Conservation (phyloP, 2,113 vertebrate genomes). For the Sarotherodon lohbergeri region DNA sequence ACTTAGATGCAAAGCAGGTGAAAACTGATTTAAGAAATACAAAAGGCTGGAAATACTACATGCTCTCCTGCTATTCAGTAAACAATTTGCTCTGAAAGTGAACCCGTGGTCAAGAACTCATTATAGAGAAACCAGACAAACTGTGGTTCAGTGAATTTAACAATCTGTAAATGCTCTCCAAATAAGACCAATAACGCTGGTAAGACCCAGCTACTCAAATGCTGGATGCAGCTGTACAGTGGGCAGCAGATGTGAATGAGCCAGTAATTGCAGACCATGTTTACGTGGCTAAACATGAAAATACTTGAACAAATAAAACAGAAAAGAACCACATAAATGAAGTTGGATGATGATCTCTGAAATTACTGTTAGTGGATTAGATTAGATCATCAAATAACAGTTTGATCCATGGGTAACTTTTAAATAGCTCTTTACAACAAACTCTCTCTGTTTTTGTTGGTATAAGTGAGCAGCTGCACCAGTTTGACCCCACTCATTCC, state of each 20-base stretch:
- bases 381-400: neutral
- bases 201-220: neutral
- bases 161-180: neutral
- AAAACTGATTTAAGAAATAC: neutral
- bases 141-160: neutral
- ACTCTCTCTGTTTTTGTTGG: neutral
- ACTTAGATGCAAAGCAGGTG: neutral
- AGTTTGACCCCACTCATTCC: neutral
- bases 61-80: neutral
- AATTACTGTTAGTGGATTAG: neutral
- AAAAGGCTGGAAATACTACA: neutral
- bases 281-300: neutral
- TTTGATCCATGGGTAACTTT: neutral
- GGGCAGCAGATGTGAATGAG: neutral
- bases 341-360: neutral
- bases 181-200: neutral
- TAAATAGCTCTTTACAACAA: neutral
- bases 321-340: neutral
- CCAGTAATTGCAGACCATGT: neutral
- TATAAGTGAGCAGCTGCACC: neutral
- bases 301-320: neutral
- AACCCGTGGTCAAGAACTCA: neutral
- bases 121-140: neutral
- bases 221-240: neutral
- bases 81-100: neutral